Evolutionary conservation across 2,797 vertebrate genomes (phyloP).

Genomic region (Urosaurus nigricauda): DNA sequence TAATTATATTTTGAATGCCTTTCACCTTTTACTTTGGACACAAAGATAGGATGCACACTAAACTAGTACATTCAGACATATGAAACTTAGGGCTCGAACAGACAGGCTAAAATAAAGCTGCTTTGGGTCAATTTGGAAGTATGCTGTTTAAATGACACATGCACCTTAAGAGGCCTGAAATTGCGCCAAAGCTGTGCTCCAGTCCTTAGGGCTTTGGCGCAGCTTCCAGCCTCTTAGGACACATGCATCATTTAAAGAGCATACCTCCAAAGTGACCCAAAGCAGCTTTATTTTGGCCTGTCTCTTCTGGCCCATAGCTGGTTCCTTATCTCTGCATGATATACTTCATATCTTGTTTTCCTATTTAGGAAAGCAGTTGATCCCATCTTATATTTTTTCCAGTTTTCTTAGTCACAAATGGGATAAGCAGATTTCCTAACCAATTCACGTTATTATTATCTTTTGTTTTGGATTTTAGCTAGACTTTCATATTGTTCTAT

Average conservation of each 20-base stretch:
- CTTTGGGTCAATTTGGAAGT: no score
- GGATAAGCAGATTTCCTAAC: neutral
- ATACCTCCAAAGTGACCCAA: no score
- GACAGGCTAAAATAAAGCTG: no score
- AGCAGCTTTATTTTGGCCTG: no score
- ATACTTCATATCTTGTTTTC: neutral
- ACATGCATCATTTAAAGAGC: no score
- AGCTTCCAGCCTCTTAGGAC: no score
- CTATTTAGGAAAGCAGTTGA: neutral
- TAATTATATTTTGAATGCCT: neutral
- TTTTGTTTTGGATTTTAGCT: neutral
- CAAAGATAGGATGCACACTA: neutral
- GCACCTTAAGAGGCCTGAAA: no score
- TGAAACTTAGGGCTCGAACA: no score
- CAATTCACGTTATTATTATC: neutral
- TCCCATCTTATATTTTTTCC: neutral
- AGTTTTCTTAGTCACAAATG: neutral
- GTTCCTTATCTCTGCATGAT: neutral
- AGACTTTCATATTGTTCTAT: neutral
- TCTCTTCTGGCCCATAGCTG: no score
- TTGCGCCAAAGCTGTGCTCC: no score
- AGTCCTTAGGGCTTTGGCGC: no score
- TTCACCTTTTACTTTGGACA: neutral
- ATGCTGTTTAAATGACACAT: no score
- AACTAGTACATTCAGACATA: neutral